These are phyloP conservation scores for Pholis gunnellus DNA, from an alignment of 2,113 vertebrate species.

Conservation along the genomic window DNA sequence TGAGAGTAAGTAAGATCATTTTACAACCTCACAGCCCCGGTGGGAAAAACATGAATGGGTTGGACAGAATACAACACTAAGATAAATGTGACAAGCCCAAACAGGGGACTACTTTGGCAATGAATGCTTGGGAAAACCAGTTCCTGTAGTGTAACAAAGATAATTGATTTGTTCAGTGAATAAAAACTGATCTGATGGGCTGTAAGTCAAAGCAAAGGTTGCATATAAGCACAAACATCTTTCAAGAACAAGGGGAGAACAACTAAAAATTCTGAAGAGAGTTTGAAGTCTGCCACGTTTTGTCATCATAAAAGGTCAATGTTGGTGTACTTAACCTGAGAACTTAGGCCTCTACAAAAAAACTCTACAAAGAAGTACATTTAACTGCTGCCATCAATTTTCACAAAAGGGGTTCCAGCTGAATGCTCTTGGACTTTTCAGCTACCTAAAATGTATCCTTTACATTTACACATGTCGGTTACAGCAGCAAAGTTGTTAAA, in stretches of 20 bases:
- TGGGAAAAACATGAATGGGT: background rate
- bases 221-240: background rate
- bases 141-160: background rate
- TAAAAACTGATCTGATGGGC: conserved; percentile 3
- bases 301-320: conserved; percentile 36
- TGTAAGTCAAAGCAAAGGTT: conserved; percentile 15
- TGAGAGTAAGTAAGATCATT: background rate
- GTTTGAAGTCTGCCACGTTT: background rate
- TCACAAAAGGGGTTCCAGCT: conserved; percentile 15
- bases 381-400: conserved; percentile 28
- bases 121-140: conserved; percentile 2
- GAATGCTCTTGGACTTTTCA: background rate
- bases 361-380: conserved; percentile 19
- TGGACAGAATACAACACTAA: background rate
- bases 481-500: background rate
- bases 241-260: conserved; percentile 18
- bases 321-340: conserved; percentile 42
- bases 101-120: background rate
- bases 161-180: background rate
- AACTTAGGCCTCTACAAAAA: conserved; percentile 40
- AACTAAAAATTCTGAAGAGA: background rate
- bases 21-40: background rate
- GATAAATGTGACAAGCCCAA: conserved; percentile 9
- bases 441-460: background rate
- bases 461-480: conserved; percentile 1